Evolutionary conservation across 2,797 vertebrate genomes (phyloP), one percentile per base, ranked within the genome.

Genomic region (Peromyscus eremicus): DNA sequence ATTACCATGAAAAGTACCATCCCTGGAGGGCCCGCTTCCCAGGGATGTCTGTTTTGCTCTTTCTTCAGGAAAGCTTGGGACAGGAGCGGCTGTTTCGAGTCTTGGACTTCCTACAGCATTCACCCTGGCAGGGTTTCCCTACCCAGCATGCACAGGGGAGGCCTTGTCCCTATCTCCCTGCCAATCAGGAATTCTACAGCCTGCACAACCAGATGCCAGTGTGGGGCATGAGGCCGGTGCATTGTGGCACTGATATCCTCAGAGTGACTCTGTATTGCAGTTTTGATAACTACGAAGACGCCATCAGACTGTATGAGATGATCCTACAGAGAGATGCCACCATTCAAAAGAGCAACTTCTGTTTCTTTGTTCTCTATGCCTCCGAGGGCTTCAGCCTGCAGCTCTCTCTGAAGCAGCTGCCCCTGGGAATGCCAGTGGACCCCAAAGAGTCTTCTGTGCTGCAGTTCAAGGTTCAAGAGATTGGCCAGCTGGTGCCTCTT

Each of bases 401-500:
- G 98, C 98, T 99, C 71, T 99, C 99, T 43, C 94, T 99, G 94
- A 99, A 99, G 97, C 99, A 99, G 98, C 96, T 99, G 97, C 99
- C 99, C 11, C 93, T 98, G 0, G 99, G 99, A 0, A 98, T 99
- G 49, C 97, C 98, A 1, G 99, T 99, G 11, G 98, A 99, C 98
- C 98, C 99, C 0, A 99, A 99, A 97, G 98, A 98, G 77, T 99
- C 99, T 0, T 98, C 99, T 0, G 99, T 99, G 73, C 96, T 99
- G 91, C 99, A 99, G 98, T 99, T 99, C 96, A 98, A 94, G 80
- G 99, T 99, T 96, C 99, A 98, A 6, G 99, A 99, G 97, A 99
- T 99, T 0, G 99, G 99, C 68, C 99, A 99, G 96, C 98, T 99
- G 1, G 99, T 99, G 40, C 99, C 99, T 14, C 99, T 99, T 71